A percentile compares a stretch with the other conserved stretches of the same genome.
Evolutionary conservation across 2,888 invertebrate species (phyloP).

Genomic region (Orchesella flavescens): DNA sequence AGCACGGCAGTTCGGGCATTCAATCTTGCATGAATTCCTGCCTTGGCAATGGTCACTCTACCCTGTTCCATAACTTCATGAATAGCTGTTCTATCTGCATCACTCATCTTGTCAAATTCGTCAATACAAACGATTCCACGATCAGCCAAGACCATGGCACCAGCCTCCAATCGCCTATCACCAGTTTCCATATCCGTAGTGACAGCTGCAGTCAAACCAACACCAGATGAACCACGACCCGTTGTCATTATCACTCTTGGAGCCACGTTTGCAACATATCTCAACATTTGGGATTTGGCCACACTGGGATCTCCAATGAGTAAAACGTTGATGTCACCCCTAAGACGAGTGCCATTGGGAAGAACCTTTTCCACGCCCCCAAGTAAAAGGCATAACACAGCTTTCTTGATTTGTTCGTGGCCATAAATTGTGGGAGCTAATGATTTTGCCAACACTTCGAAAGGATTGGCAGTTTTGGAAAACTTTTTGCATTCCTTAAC

Average conservation of each 20-base stretch:
- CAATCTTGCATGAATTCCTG: constrained; percentile 96
- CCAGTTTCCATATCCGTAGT: constrained; percentile 85
- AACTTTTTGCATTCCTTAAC: constrained; percentile 89
- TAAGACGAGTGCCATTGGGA: constrained; percentile 76
- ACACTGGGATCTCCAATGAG: constrained; percentile 87
- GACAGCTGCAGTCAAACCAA: constrained; percentile 87
- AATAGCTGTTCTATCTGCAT: constrained; percentile 98
- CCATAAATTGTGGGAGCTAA: constrained; percentile 93
- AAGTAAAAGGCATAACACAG: constrained; percentile 86
- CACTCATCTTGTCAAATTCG: constrained; percentile 95
- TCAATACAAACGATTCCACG: constrained; percentile 94
- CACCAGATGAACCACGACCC: constrained; percentile 98
- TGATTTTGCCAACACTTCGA: constrained; percentile 89
- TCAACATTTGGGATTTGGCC: constrained; percentile 92
- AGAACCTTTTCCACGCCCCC: constrained; percentile 80
- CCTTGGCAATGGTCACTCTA: constrained; percentile 96
- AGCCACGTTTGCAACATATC: constrained; percentile 84
- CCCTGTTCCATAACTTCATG: constrained; percentile 99
- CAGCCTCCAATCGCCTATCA: constrained; percentile 90
- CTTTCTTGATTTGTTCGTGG: constrained; percentile 93
- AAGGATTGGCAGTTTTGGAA: constrained; percentile 82
- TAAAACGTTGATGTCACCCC: constrained; percentile 85
- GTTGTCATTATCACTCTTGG: constrained; percentile 97
- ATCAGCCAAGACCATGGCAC: constrained; percentile 88
- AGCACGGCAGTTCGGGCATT: constrained; percentile 98